These are phyloP conservation scores for Pantala flavescens DNA, from an alignment of 1,140 invertebrate genomes.

Conservation along the genomic window DNA sequence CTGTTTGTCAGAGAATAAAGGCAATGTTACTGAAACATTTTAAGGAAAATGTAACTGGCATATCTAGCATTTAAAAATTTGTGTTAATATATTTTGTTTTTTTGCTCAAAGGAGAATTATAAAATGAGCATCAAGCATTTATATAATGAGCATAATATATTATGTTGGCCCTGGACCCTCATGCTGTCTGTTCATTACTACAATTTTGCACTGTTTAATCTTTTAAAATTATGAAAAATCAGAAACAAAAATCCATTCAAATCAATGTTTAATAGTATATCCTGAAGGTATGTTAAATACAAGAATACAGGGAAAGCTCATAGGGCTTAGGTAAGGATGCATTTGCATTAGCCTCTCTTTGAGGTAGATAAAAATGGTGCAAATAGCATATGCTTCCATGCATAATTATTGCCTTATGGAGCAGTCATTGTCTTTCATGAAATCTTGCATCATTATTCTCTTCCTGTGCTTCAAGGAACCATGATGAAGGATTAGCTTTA, in stretches of 20 bases:
- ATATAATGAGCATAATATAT: neutral
- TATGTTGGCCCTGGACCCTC: neutral
- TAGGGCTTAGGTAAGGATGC: constrained; percentile 8
- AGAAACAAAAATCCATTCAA: neutral
- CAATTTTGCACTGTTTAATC: no score
- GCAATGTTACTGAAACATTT: neutral
- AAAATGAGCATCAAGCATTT: neutral
- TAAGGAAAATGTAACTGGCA: neutral
- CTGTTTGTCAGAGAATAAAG: neutral
- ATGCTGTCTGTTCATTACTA: no score
- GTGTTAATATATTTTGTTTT: neutral
- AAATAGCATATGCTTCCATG: constrained; percentile 3
- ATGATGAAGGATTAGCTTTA: constrained; percentile 6
- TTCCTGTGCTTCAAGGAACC: constrained; percentile 8
- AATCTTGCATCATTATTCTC: constrained; percentile 6
- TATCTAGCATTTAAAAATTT: neutral
- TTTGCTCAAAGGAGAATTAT: neutral
- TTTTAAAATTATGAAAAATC: neutral
- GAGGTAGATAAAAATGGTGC: neutral
- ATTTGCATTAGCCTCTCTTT: neutral
- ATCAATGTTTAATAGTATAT: constrained; percentile 6
- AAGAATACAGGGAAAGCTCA: neutral
- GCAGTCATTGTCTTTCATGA: constrained; percentile 5
- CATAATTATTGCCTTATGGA: constrained; percentile 2
- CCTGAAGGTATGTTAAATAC: neutral